phyloP scores from a whole-genome alignment of 2,113 vertebrate genomes.

The Crotalus viridis region DNA sequence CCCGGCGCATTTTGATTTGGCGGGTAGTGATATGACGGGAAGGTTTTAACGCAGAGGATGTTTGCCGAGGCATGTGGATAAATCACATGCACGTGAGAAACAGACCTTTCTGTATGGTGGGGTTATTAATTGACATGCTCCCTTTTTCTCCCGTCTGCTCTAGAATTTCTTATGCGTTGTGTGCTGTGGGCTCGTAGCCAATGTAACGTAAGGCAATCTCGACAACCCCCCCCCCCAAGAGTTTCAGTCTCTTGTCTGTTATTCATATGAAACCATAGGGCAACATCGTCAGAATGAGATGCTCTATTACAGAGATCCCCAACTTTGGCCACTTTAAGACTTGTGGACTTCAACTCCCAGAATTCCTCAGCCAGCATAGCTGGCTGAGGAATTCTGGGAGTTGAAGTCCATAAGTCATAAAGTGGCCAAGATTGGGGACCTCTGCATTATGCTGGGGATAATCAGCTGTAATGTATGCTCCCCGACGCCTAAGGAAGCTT shows the following conservation, averaged over 20 bases:
- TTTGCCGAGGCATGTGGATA: too few relatives aligned
- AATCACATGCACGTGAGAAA: not conserved
- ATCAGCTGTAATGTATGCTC: not conserved
- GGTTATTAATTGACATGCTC: not conserved
- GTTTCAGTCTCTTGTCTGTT: not conserved
- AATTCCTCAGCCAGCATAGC: too few relatives aligned
- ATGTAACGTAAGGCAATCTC: not conserved
- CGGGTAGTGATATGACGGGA: not conserved
- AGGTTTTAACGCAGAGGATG: fast-evolving
- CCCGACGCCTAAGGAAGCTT: not conserved
- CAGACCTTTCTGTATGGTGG: not conserved
- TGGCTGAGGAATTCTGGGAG: too few relatives aligned
- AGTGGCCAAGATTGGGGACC: too few relatives aligned
- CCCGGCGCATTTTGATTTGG: not conserved
- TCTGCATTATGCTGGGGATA: not conserved
- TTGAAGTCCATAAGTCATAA: too few relatives aligned
- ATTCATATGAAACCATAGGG: not conserved
- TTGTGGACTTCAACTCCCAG: too few relatives aligned
- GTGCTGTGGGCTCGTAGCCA: not conserved
- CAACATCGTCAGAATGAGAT: too few relatives aligned
- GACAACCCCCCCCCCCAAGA: not conserved
- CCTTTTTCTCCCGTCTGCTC: not conserved
- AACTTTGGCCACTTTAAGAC: too few relatives aligned
- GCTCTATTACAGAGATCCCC: too few relatives aligned
- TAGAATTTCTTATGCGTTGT: not conserved